These are phyloP conservation scores for Apus apus DNA, from an alignment of 2,113 vertebrate species.

Conservation along the genomic window DNA sequence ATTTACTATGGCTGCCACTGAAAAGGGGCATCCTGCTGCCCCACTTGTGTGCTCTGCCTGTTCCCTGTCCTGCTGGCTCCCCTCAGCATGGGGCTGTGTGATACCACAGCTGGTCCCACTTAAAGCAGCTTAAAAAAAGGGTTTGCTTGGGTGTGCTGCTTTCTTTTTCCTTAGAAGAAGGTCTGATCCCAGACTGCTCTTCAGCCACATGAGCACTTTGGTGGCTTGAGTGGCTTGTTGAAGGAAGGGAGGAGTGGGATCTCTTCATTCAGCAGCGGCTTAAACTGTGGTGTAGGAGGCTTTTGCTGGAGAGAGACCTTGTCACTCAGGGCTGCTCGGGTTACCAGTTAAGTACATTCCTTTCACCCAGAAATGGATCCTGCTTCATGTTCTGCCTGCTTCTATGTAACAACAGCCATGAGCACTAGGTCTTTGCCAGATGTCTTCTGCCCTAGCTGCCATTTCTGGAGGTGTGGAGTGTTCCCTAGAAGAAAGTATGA, in stretches of 20 bases:
- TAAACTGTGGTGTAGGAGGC: background rate
- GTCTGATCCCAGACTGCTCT: background rate
- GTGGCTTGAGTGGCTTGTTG: background rate
- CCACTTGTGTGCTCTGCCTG: rapidly evolving
- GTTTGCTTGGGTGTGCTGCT: background rate
- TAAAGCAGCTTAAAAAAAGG: background rate
- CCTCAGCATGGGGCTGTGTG: rapidly evolving
- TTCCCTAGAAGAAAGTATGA: background rate
- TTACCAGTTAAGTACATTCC: background rate
- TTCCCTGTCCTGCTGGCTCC: background rate
- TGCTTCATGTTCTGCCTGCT: background rate
- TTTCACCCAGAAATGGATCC: background rate
- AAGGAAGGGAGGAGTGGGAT: background rate
- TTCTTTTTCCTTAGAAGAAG: background rate
- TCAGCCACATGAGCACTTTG: background rate
- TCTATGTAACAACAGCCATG: rapidly evolving
- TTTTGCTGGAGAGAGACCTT: background rate
- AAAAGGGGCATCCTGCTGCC: background rate
- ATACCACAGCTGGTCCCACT: background rate
- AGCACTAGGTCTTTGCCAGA: background rate
- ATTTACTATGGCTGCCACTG: background rate
- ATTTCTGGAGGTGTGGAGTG: background rate
- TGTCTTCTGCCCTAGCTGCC: background rate
- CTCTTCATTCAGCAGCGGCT: background rate
- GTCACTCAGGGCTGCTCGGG: rapidly evolving